A percentile compares a stretch with the other conserved stretches of the same genome.
phyloP scores from a whole-genome alignment of 2,888 invertebrate genomes.

The Lycocerus yunnanus region DNA sequence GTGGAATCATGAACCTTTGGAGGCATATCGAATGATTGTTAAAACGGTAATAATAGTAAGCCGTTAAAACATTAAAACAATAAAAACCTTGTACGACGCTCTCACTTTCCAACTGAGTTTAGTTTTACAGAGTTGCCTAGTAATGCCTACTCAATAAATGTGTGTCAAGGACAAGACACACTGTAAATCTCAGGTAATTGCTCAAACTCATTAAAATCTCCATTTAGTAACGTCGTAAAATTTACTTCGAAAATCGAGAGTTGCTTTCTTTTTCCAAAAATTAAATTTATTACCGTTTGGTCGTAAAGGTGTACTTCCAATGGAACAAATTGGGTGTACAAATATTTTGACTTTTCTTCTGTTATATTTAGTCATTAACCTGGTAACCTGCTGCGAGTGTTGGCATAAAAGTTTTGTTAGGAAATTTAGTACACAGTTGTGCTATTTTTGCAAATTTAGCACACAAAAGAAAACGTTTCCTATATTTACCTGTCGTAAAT shows the following conservation, averaged over 20 bases:
- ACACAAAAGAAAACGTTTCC: not conserved
- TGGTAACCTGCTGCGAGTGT: constrained; percentile 18
- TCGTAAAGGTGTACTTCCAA: not conserved
- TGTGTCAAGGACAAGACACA: constrained; percentile 41
- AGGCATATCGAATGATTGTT: not conserved
- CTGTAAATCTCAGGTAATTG: constrained; percentile 40
- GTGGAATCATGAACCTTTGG: too few species aligned
- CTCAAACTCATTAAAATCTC: constrained; percentile 34
- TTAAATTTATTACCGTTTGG: constrained; percentile 12
- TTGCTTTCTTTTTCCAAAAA: not conserved
- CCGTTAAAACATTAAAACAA: constrained; percentile 23
- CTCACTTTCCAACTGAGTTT: constrained; percentile 39
- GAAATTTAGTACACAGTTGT: constrained; percentile 18
- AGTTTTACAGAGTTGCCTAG: constrained; percentile 21
- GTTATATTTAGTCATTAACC: constrained; percentile 7
- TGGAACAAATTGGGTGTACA: not conserved
- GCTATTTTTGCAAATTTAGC: not conserved
- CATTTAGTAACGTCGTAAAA: constrained; percentile 21
- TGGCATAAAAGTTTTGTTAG: constrained; percentile 17
- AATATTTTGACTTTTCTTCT: constrained; percentile 23
- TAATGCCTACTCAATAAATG: constrained; percentile 28
- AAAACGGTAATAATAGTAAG: constrained; percentile 13
- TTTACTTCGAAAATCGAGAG: constrained; percentile 17
- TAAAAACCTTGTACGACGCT: constrained; percentile 31
- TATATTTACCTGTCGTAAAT: constrained; percentile 6